A percentile compares a stretch with the other conserved stretches of the same genome.
phyloP scores from a whole-genome alignment of 1,140 invertebrate genomes.

The Palaemon carinicauda region DNA sequence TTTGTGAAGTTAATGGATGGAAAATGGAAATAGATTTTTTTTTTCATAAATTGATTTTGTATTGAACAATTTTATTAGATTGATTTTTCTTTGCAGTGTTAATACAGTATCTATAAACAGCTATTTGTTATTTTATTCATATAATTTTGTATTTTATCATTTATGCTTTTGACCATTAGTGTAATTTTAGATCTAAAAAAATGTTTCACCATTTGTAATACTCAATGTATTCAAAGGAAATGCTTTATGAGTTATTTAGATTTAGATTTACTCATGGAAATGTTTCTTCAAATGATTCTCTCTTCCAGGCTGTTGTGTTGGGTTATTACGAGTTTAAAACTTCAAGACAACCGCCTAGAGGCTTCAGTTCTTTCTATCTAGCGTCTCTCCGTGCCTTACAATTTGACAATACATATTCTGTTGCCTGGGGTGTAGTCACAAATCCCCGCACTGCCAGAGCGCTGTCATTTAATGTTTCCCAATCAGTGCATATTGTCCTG shows the following conservation, averaged over 20 bases:
- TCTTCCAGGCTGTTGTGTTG: constrained; percentile 31
- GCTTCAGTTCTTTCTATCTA: constrained; percentile 35
- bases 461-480: constrained; percentile 11
- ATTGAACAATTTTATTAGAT: too few species aligned
- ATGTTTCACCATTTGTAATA: too few species aligned
- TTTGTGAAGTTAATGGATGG: neutral
- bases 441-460: constrained; percentile 20
- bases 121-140: too few species aligned
- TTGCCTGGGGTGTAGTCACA: constrained; percentile 46
- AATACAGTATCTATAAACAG: too few species aligned
- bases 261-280: neutral
- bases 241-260: neutral
- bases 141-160: too few species aligned
- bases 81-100: too few species aligned
- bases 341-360: neutral
- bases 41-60: too few species aligned
- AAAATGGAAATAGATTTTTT: neutral
- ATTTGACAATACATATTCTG: constrained; percentile 14
- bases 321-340: constrained; percentile 30
- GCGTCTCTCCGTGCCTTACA: constrained; percentile 33
- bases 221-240: too few species aligned
- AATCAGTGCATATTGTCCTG: constrained; percentile 37
- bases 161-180: too few species aligned
- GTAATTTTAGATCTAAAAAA: too few species aligned
- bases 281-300: neutral